A percentile compares a stretch with the other conserved stretches of the same genome.
phyloP scores from a whole-genome alignment of 2,113 vertebrate genomes.

The Lophura nycthemera region DNA sequence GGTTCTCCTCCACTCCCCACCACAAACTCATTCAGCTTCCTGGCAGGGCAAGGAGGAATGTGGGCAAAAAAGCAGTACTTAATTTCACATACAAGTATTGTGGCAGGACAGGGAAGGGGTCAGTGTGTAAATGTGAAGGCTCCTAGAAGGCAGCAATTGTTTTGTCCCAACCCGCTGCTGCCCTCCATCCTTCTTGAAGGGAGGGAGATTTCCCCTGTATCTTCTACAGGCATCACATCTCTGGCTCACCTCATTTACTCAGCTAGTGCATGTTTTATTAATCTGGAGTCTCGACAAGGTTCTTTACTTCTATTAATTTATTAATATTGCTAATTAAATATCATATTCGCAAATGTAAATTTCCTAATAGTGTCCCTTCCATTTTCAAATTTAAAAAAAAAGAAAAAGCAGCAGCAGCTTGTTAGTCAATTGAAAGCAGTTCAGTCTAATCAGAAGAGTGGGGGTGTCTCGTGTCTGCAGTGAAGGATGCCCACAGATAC shows the following conservation, averaged over 20 bases:
- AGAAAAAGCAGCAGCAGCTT: constrained; percentile 42
- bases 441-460: constrained; percentile 33
- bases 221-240: constrained; percentile 9
- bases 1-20: background rate
- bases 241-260: constrained; percentile 64
- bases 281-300: constrained; percentile 80
- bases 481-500: background rate
- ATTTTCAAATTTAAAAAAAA: constrained; percentile 75
- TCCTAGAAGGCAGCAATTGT: background rate
- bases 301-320: constrained; percentile 84
- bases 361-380: constrained; percentile 84
- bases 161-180: background rate
- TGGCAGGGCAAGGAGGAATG: background rate
- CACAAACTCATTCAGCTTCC: background rate
- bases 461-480: constrained; percentile 33
- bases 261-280: constrained; percentile 80
- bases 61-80: background rate
- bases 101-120: background rate
- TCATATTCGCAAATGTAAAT: constrained; percentile 86
- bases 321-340: constrained; percentile 86
- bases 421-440: constrained; percentile 76
- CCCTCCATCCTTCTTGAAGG: background rate
- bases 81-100: background rate
- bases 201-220: constrained; percentile 29
- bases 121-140: background rate